Percentiles rank a stretch among this genome's conserved stretches.
These are phyloP conservation scores for Borostomias antarcticus DNA, from an alignment of 2,797 vertebrate species.

Conservation along the genomic window DNA sequence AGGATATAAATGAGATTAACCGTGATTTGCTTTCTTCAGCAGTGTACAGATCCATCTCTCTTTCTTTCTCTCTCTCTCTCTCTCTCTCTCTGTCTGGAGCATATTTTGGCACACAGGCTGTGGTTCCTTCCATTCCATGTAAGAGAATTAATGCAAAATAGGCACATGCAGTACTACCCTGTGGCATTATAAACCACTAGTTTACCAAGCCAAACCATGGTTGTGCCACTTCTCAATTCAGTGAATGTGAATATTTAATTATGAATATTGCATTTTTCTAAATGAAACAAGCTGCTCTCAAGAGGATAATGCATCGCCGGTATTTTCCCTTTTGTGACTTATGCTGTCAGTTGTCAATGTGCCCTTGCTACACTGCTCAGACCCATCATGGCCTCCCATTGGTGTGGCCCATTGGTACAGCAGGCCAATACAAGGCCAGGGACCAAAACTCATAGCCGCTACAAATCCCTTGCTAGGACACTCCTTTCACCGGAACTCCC, in stretches of 20 bases:
- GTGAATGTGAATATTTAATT: neutral
- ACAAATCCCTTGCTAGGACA: conserved; percentile 17
- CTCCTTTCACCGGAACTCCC: neutral
- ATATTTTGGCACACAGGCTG: neutral
- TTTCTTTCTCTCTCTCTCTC: neutral
- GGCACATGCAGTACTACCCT: conserved; percentile 13
- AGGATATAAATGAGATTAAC: neutral
- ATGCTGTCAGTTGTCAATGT: conserved; percentile 54
- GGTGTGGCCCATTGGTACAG: neutral
- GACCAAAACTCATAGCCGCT: conserved; percentile 3
- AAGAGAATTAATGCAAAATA: conserved; percentile 30
- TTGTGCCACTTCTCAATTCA: neutral
- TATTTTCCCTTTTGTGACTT: conserved; percentile 62
- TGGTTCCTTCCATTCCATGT: conserved; percentile 18
- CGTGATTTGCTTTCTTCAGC: neutral
- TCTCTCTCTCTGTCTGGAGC: conserved; percentile 5
- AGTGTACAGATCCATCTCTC: neutral
- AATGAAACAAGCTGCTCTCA: conserved; percentile 29
- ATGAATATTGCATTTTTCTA: conserved; percentile 3
- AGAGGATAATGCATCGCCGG: conserved; percentile 60
- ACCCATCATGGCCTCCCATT: conserved; percentile 28
- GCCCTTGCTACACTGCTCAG: conserved; percentile 59
- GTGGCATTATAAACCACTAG: neutral
- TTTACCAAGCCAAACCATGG: neutral
- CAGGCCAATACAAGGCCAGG: conserved; percentile 14